Base-by-base conservation (phyloP, 2,797 vertebrate genomes). In the Fistularia commersonii region DNA sequence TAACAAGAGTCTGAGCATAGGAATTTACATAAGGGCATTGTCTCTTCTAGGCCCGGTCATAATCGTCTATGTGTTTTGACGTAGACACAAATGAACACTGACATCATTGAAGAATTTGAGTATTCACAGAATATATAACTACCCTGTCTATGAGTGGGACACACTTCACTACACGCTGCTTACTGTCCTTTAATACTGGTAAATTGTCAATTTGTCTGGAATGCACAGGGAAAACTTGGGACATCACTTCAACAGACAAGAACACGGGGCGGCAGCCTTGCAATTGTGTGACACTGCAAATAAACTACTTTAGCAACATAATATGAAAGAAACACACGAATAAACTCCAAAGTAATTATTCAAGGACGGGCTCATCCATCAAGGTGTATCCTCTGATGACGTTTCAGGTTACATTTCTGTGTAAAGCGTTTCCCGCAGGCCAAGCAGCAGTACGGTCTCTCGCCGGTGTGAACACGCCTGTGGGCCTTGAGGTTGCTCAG, bases 401-500 rank as follows among this genome's bases (percentile, higher is more conserved):
- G 84, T 64, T 91, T 92, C 31, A 92, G 78, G 57, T 92, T 92
- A 58, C 91, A 92, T 57, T 92, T 92, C 73, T 92, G 91, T 0
- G 91, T 92, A 71, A 92, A 92, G 52, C 91, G 76, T 56, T 92
- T 92, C 7, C 91, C 90, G 1, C 91, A 92, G 40, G 87, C 86
- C 48, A 78, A 34, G 60, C 91, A 92, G 70, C 89, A 84, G 77
- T 91, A 92, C 0, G 91, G 90, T 55, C 89, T 80, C 71, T 92
- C 91, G 3, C 90, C 90, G 0, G 91, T 92, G 82, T 92, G 91
- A 2, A 92, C 88, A 1, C 90, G 79, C 0, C 90, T 75, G 59
- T 92, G 91, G 2, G 90, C 90, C 59, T 92, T 92, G 14, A 92
- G 86, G 74, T 91, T 92, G 73, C 91, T 92, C 47, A 91, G 83